Evolutionary conservation across 1,140 invertebrate genomes (phyloP).

Genomic region (Drosophila melanica): DNA sequence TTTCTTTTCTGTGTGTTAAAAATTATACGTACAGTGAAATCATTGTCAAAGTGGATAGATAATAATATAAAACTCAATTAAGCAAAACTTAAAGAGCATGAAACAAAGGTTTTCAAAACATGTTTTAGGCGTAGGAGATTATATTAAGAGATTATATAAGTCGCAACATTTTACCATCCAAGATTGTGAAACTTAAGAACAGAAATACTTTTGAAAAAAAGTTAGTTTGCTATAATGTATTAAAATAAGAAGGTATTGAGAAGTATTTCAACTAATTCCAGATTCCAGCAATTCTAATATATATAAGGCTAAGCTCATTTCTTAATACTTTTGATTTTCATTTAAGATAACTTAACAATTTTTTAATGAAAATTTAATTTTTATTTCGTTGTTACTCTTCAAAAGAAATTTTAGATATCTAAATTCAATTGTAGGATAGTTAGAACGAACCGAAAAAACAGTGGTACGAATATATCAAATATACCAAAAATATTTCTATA

Average conservation of each 20-base stretch:
- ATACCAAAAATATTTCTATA: background rate
- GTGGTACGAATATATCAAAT: background rate
- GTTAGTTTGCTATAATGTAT: background rate
- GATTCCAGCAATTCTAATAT: background rate
- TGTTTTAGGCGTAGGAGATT: background rate
- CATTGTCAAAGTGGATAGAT: background rate
- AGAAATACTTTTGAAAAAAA: background rate
- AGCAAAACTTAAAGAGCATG: background rate
- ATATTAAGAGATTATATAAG: background rate
- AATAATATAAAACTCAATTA: background rate
- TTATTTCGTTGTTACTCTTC: background rate
- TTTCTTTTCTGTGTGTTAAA: background rate
- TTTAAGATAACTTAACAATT: background rate
- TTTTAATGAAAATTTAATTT: background rate
- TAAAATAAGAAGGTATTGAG: background rate
- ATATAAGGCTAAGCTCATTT: background rate
- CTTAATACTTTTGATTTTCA: background rate
- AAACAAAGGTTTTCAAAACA: constrained; percentile 7
- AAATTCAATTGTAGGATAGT: constrained; percentile 18
- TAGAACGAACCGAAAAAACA: constrained; percentile 1
- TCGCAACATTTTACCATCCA: background rate
- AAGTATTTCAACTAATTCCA: background rate
- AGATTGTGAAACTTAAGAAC: background rate
- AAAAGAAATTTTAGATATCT: background rate
- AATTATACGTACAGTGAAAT: background rate